A percentile compares a stretch with the other conserved stretches of the same genome.
These are phyloP conservation scores for Monarcha castaneiventris DNA, from an alignment of 2,113 vertebrate species.

Conservation along the genomic window DNA sequence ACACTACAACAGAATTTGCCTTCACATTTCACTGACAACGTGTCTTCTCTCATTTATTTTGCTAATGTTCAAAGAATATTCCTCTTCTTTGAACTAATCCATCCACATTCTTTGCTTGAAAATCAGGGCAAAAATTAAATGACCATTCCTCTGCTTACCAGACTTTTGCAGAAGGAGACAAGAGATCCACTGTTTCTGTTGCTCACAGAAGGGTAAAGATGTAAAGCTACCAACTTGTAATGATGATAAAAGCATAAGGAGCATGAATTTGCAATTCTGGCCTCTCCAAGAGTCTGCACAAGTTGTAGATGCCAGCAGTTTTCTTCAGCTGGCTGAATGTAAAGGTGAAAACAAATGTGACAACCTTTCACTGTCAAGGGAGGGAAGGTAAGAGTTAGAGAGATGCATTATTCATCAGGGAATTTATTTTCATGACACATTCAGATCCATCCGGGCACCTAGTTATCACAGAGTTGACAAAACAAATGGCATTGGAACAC, in stretches of 20 bases:
- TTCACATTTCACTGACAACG: background rate
- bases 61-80: background rate
- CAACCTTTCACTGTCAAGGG: background rate
- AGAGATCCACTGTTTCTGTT: background rate
- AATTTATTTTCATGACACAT: background rate
- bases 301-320: background rate
- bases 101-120: background rate
- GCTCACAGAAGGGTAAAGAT: background rate
- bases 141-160: background rate
- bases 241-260: background rate
- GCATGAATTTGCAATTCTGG: slow-evolving; percentile 11
- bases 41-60: background rate
- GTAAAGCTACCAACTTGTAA: background rate
- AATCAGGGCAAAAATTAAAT: background rate
- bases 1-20: background rate
- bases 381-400: background rate
- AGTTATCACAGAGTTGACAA: background rate
- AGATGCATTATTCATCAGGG: background rate
- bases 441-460: background rate
- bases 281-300: background rate
- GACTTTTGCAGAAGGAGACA: background rate
- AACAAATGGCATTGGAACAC: background rate
- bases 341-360: slow-evolving; percentile 26
- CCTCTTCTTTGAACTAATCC: background rate
- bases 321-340: background rate